Evolutionary conservation across 1,140 invertebrate species (phyloP), one percentile per base, ranked within the genome.

Genomic region (Eupristina koningsbergeri): DNA sequence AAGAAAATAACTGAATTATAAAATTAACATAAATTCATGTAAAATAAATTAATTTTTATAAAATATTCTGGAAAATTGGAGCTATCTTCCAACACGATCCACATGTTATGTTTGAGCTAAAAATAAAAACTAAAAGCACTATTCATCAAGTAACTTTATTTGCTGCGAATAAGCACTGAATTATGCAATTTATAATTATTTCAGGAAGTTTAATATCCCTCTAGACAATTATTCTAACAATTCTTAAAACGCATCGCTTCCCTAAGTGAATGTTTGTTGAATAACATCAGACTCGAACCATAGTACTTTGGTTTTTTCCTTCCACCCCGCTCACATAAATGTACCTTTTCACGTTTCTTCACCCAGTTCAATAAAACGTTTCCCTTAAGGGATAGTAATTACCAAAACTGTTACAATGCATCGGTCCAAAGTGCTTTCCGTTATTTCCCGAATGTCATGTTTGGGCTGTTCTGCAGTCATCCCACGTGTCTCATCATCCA

Each of bases 381-480:
- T 71, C 29, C 26, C 39, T 39, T 5, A 17, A 39, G 58, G n/a
- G n/a, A 47, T 41, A 69, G 78, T 58, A 80, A 80, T 80, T 69
- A 0, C 9, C 9, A 22, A 45, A 82, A 74, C 53, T 31, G 41
- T n/a, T 31, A 67, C 36, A 77, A 36, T 53, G 31, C n/a, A 26
- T 22, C 47, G 61, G 63, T 63, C 64, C 6, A 58, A 69, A 78
- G 61, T 73, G 77, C 80, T 67, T 84, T 47, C 45, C 76, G 34
- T 50, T 80, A 63, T 81, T 79, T 67, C n/a, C 8, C 50, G 22
- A 45, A 31, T 22, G 29, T 58, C 76, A 71, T 17, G 74, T 53
- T 58, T 15, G 39, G 36, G n/a, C 3, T 34, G 34, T n/a, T 36
- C 69, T 76, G 8, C 36, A 26, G 22, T 58, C 26, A 41, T 81